Evolutionary conservation across 2,888 invertebrate species (phyloP).

Genomic region (Amphipoea oculea): DNA sequence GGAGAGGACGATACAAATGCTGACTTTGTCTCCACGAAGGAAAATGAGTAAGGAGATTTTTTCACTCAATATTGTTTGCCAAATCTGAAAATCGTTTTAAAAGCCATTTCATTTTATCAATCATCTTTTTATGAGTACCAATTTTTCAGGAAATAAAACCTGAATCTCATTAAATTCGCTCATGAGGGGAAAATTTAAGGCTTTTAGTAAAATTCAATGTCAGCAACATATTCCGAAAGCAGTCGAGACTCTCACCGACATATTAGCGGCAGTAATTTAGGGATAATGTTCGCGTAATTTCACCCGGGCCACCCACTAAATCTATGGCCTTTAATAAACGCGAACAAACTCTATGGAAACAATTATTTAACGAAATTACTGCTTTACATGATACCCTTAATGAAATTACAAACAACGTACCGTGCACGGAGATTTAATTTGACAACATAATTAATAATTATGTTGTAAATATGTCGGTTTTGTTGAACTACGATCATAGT

Average conservation of each 20-base stretch:
- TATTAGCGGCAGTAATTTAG: slow-evolving; percentile 89
- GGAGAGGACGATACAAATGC: neutral
- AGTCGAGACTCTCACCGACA: slow-evolving; percentile 81
- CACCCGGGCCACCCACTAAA: slow-evolving; percentile 82
- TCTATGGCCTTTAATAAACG: slow-evolving; percentile 90
- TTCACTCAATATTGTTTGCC: neutral
- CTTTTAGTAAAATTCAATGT: slow-evolving; percentile 75
- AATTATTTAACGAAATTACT: slow-evolving; percentile 88
- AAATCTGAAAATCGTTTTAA: slow-evolving; percentile 7
- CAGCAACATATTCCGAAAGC: slow-evolving; percentile 70
- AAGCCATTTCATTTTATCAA: slow-evolving; percentile 32
- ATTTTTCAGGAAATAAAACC: slow-evolving; percentile 58
- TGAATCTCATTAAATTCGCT: slow-evolving; percentile 60
- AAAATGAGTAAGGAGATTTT: neutral
- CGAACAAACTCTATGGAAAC: slow-evolving; percentile 84
- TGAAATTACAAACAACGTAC: slow-evolving; percentile 83
- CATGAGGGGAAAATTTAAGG: slow-evolving; percentile 54
- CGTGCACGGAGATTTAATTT: slow-evolving; percentile 75
- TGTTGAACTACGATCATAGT: slow-evolving; percentile 51
- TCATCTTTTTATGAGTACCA: slow-evolving; percentile 40
- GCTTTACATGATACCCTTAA: slow-evolving; percentile 84
- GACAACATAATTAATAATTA: slow-evolving; percentile 75
- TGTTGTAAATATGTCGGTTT: slow-evolving; percentile 64
- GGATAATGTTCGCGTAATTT: slow-evolving; percentile 88
- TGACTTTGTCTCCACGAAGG: neutral